Conservation (phyloP, 2,113 vertebrate species). For the Barnardius zonarius region DNA sequence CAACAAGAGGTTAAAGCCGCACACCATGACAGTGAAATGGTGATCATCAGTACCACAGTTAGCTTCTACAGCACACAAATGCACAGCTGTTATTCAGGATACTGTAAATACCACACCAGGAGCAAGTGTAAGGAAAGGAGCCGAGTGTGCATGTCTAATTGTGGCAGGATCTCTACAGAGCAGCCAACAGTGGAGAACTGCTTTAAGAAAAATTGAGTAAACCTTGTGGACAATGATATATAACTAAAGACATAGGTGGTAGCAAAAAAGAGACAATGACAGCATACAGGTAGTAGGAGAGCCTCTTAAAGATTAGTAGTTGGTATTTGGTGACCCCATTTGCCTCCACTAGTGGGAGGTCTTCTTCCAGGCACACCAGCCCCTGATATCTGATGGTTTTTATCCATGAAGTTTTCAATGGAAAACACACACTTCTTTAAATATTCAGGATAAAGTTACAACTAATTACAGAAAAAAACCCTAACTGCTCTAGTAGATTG, state of each 20-base stretch:
- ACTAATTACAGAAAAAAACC: constrained; percentile 6
- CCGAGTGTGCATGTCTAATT: neutral
- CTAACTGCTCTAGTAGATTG: neutral
- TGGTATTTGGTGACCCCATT: neutral
- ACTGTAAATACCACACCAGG: neutral
- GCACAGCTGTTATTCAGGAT: neutral
- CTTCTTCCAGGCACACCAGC: neutral
- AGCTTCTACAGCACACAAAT: neutral
- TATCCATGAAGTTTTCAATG: neutral
- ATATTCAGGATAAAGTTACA: constrained; percentile 24
- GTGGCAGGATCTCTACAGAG: neutral
- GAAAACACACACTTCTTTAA: neutral
- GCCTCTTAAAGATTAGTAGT: neutral
- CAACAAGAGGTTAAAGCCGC: constrained; percentile 14
- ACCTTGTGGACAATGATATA: neutral
- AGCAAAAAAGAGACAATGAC: neutral
- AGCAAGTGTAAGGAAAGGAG: neutral
- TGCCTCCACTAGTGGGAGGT: neutral
- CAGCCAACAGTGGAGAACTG: neutral
- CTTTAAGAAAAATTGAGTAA: neutral
- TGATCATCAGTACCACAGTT: neutral
- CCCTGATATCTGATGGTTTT: neutral
- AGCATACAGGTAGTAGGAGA: neutral
- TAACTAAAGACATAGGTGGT: neutral
- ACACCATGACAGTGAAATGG: neutral